Evolutionary conservation across 2,113 vertebrate genomes (phyloP).

Genomic region (Cyphomyrus plagiostoma): DNA sequence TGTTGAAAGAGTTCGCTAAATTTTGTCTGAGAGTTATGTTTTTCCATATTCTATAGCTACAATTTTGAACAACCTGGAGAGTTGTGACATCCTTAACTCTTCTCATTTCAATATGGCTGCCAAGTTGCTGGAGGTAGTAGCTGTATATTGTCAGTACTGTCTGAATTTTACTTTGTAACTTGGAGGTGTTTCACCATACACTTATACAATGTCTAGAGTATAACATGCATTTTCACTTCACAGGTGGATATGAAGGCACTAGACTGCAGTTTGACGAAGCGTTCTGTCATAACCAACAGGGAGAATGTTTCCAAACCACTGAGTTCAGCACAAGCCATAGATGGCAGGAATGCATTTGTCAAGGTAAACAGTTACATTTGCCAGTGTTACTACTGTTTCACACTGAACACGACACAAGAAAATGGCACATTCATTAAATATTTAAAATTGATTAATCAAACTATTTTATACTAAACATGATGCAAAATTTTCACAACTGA

Average conservation of each 20-base stretch:
- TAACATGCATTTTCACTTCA: conserved; percentile 1
- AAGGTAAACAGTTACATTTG: conserved; percentile 68
- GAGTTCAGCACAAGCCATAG: conserved; percentile 67
- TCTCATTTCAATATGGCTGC: conserved; percentile 61
- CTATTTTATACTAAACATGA: neutral
- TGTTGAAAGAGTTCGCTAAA: neutral
- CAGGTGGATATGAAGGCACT: conserved; percentile 71
- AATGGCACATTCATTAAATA: neutral
- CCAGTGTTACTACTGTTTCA: neutral
- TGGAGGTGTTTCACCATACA: neutral
- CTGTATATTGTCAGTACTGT: neutral
- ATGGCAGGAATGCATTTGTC: conserved; percentile 81
- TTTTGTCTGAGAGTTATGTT: conserved; percentile 18
- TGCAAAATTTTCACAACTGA: neutral
- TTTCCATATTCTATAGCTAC: conserved; percentile 54
- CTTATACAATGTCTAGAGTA: neutral
- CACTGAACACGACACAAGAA: neutral
- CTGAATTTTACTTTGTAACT: neutral
- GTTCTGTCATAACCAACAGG: conserved; percentile 72
- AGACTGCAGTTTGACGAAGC: conserved; percentile 68
- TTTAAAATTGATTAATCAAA: neutral
- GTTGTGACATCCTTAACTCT: conserved; percentile 68
- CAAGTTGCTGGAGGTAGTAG: conserved; percentile 73
- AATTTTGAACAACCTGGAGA: conserved; percentile 74
- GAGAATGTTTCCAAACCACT: conserved; percentile 77